Percentiles rank a stretch among this genome's conserved stretches.
phyloP scores from a whole-genome alignment of 1,140 invertebrate species.

The Geopemphigus sp. region DNA sequence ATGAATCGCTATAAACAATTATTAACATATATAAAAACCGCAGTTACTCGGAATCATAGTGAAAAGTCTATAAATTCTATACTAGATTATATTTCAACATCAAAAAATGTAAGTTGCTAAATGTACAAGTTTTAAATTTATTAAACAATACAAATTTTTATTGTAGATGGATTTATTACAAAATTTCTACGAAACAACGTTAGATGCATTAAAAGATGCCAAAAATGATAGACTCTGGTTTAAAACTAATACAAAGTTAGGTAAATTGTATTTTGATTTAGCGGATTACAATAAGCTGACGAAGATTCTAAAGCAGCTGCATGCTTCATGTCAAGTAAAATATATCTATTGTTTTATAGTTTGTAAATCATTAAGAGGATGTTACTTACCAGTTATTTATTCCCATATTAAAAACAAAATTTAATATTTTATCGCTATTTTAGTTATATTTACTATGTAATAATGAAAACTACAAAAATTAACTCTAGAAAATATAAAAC shows the following conservation, averaged over 20 bases:
- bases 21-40: constrained; percentile 96
- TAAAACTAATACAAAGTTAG: constrained; percentile 99
- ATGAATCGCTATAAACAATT: constrained; percentile 95
- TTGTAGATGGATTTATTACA: constrained; percentile 95
- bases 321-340: constrained; percentile 89
- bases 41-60: constrained; percentile 98
- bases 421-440: too few species aligned
- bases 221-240: constrained; percentile 99
- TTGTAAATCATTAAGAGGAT: constrained; percentile 4
- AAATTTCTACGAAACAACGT: constrained; percentile 98
- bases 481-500: too few species aligned
- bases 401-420: too few species aligned
- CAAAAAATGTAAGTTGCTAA: constrained; percentile 80
- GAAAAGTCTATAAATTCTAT: constrained; percentile 99
- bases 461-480: too few species aligned
- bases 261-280: constrained; percentile 96
- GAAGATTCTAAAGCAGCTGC: constrained; percentile 95
- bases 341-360: neutral
- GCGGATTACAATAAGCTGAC: constrained; percentile 92
- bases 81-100: constrained; percentile 98
- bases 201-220: constrained; percentile 96
- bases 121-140: neutral
- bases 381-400: too few species aligned
- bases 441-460: too few species aligned
- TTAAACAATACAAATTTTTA: constrained; percentile 49